Conservation (phyloP, 2,797 vertebrate genomes). For the Smutsia gigantea region DNA sequence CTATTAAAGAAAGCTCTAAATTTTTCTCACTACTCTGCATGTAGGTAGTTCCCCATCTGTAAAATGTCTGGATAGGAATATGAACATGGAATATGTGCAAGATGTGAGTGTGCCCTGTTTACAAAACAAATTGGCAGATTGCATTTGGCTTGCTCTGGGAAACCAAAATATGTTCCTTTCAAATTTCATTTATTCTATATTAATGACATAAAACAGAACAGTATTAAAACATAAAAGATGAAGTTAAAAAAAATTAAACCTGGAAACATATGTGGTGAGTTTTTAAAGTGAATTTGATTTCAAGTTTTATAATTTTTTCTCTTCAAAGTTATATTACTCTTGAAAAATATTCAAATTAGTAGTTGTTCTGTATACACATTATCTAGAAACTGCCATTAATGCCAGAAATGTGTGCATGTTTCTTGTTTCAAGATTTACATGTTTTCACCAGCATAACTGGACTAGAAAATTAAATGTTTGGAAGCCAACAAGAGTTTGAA, state of each 20-base stretch:
- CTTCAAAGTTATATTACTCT: constrained; percentile 19
- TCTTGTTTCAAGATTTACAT: constrained; percentile 62
- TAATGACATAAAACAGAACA: constrained; percentile 76
- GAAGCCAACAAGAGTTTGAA: constrained; percentile 17
- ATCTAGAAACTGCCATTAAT: constrained; percentile 14
- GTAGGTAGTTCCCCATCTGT: constrained; percentile 74
- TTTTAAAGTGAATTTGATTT: constrained; percentile 54
- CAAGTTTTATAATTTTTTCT: constrained; percentile 23
- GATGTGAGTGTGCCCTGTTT: constrained; percentile 69
- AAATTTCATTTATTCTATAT: constrained; percentile 76
- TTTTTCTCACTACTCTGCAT: constrained; percentile 70
- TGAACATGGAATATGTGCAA: constrained; percentile 72
- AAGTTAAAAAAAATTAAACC: constrained; percentile 49
- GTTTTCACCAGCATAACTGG: constrained; percentile 52
- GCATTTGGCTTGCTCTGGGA: constrained; percentile 74
- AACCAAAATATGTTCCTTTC: constrained; percentile 77
- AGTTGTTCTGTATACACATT: neutral
- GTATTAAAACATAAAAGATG: constrained; percentile 50
- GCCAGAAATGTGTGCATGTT: neutral
- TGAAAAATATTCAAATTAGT: constrained; percentile 33
- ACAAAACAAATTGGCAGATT: constrained; percentile 82
- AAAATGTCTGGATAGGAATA: constrained; percentile 78
- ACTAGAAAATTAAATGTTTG: constrained; percentile 69
- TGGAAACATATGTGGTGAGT: neutral
- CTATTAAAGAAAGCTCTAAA: constrained; percentile 49